phyloP scores from a whole-genome alignment of 2,797 vertebrate genomes.

The Brotula barbata region DNA sequence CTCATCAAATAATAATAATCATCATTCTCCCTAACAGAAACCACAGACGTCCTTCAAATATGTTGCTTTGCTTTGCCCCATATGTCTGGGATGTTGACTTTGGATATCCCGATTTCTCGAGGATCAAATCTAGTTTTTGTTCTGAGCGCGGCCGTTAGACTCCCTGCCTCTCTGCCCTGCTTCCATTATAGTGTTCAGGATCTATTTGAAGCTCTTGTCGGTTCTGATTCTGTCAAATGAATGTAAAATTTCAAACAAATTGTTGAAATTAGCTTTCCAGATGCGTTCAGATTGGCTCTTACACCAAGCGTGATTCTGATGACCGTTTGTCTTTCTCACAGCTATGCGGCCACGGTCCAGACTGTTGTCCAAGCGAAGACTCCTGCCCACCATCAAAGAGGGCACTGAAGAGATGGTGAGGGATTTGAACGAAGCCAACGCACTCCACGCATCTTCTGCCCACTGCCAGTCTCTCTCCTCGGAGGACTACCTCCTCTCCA shows the following conservation, averaged over 20 bases:
- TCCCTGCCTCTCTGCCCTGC: no score
- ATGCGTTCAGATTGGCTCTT: not conserved
- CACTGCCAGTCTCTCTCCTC: conserved; percentile 67
- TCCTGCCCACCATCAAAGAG: conserved; percentile 84
- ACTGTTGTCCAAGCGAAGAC: conserved; percentile 72
- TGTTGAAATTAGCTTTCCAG: not conserved
- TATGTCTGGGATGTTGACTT: not conserved
- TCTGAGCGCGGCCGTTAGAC: not conserved
- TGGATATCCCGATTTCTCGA: no score
- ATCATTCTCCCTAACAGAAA: conserved; percentile 11
- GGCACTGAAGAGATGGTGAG: conserved; percentile 76
- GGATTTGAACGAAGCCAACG: conserved; percentile 65
- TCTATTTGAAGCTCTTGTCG: no score
- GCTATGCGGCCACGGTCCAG: conserved; percentile 83
- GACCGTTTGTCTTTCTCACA: conserved; percentile 46
- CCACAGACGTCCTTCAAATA: not conserved
- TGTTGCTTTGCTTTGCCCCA: not conserved
- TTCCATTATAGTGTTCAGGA: no score
- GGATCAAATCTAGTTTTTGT: not conserved
- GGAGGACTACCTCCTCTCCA: conserved; percentile 87
- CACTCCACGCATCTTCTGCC: conserved; percentile 23
- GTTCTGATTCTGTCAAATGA: not conserved
- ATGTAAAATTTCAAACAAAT: not conserved
- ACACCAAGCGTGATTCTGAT: not conserved
- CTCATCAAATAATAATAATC: conserved; percentile 20